Base-by-base conservation (phyloP, 2,797 vertebrate genomes). In the Cottoperca gobio region DNA sequence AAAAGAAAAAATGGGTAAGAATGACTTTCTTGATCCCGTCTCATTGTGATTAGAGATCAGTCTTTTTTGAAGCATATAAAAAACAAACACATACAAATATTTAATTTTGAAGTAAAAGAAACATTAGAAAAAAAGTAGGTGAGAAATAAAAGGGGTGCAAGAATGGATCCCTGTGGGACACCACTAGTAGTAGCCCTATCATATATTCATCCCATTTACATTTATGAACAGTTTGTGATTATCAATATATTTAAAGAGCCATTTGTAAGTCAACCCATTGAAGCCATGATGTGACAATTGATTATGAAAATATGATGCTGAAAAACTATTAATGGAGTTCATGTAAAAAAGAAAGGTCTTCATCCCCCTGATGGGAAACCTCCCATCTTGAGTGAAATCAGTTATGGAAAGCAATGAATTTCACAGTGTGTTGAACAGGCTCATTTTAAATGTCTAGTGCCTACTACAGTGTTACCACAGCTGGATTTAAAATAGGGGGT, bases 381-480 rank as follows among this genome's bases (percentile, higher is more conserved):
- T 26, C 14, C 8, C 35, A 42, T 42, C 14, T 42, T 26, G 43
- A 33, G 28, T 37, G 16, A 19, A 63, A 49, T 49, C 43, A 48
- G 45, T 63, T 24, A 11, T 19, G 11, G 17, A 19, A 52, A 40
- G 48, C 33, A 50, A 35, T 13, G 21, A n/a, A 52, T 52, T 9
- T 39, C n/a, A 45, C 39, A 62, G 39, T 3, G 52, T 71, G 35
- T 53, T 31, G 48, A 23, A n/a, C 21, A 8, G 9, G 11, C 70
- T 57, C 54, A 24, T 31, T 23, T 39, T 42, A 23, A 69, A 60
- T 49, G 24, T 57, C 39, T 48, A 40, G 16, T 35, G 10, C 43
- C 24, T 42, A 57, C 43, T 59, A 78, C 58, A 63, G 43, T 28
- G 4, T 57, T 39, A 62, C 24, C 53, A 40, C 52, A 67, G 71